phyloP scores from a whole-genome alignment of 2,888 invertebrate species.

The Empis livida region DNA sequence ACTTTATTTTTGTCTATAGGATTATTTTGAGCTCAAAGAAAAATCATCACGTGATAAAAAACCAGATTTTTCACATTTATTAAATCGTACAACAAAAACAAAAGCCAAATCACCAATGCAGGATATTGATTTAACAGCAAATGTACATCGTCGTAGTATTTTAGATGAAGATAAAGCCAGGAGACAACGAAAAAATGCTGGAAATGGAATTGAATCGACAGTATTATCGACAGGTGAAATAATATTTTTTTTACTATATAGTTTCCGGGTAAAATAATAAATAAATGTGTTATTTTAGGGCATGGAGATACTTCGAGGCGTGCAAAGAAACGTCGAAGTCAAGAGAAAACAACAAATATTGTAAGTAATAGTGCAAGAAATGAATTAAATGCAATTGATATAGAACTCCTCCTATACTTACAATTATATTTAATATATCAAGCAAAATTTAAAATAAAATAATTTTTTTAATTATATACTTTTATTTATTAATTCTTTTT shows the following conservation, averaged over 20 bases:
- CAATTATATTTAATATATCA: too few species aligned
- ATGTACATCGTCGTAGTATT: constrained; percentile 27
- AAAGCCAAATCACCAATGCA: constrained; percentile 32
- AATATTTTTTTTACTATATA: neutral
- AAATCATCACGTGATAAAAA: constrained; percentile 31
- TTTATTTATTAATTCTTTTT: neutral
- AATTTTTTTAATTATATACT: neutral
- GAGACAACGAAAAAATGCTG: constrained; percentile 28
- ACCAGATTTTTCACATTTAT: constrained; percentile 31
- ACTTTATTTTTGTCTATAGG: constrained; percentile 26
- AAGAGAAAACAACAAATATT: constrained; percentile 48
- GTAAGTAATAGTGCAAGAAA: constrained; percentile 38
- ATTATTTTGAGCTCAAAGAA: constrained; percentile 35
- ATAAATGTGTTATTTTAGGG: constrained; percentile 14
- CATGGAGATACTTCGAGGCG: constrained; percentile 36
- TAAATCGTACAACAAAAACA: constrained; percentile 25
- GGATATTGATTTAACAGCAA: constrained; percentile 27
- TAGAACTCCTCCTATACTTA: too few species aligned
- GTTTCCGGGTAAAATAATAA: neutral
- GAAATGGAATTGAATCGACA: constrained; percentile 11
- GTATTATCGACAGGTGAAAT: constrained; percentile 12
- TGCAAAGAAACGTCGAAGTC: constrained; percentile 46
- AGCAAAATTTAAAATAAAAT: neutral
- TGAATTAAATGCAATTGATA: too few species aligned
- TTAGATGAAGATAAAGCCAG: constrained; percentile 33